phyloP scores from a whole-genome alignment of 2,113 vertebrate genomes.

The Tapirus terrestris region DNA sequence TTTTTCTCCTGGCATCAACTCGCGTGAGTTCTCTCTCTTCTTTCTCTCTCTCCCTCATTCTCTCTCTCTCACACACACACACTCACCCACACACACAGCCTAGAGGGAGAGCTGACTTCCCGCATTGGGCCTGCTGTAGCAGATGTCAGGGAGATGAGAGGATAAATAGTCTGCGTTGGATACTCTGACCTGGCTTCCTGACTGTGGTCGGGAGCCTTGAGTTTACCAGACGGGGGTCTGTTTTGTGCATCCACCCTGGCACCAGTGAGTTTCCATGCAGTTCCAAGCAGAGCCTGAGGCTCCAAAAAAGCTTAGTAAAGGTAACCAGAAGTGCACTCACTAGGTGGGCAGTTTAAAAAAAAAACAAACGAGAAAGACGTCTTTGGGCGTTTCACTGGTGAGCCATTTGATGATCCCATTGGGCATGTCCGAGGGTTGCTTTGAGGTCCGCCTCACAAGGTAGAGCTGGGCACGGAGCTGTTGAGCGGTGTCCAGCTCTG shows the following conservation, averaged over 20 bases:
- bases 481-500: neutral
- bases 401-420: fast-evolving
- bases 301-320: neutral
- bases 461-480: fast-evolving
- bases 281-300: neutral
- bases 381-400: neutral
- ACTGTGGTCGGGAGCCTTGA: neutral
- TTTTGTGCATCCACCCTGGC: fast-evolving
- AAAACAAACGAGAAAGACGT: fast-evolving
- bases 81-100: neutral
- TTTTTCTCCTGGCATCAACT: neutral
- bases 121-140: fast-evolving
- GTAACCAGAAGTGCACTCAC: neutral
- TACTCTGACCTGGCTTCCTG: neutral
- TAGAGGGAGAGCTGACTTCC: no score
- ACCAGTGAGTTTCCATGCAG: fast-evolving
- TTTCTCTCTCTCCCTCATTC: no score
- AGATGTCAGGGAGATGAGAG: neutral
- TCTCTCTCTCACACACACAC: neutral
- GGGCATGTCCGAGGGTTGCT: fast-evolving
- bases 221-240: no score
- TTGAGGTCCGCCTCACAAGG: fast-evolving
- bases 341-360: neutral
- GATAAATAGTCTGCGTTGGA: fast-evolving
- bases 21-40: neutral